Evolutionary conservation across 2,888 invertebrate genomes (phyloP).

Genomic region (Lepidocyrtinus sp.): DNA sequence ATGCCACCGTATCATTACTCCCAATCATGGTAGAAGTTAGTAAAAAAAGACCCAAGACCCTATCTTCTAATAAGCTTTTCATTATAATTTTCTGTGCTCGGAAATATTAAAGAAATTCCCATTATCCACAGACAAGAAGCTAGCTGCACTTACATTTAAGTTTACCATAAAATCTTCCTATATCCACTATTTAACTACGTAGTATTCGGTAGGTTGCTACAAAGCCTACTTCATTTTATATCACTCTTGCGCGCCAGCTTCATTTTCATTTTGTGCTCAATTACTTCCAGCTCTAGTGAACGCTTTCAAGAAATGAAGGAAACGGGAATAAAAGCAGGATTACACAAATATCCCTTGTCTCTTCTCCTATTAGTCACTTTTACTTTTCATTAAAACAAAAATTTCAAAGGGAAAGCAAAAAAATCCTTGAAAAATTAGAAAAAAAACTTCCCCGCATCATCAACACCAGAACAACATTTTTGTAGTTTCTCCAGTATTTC

Average conservation of each 20-base stretch:
- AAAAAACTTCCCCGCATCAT: no score
- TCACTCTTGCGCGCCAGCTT: slow-evolving; percentile 11
- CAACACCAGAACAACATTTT: no score
- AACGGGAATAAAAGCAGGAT: slow-evolving; percentile 1
- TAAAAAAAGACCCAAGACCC: not conserved
- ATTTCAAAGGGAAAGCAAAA: slow-evolving; percentile 26
- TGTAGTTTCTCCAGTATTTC: no score
- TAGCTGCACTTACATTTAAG: not conserved
- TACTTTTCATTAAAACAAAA: slow-evolving; percentile 32
- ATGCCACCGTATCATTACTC: slow-evolving; percentile 14
- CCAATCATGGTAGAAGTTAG: not conserved
- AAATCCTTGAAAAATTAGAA: not conserved
- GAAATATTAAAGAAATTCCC: slow-evolving; percentile 16
- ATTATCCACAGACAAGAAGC: slow-evolving; percentile 9
- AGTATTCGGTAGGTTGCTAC: slow-evolving; percentile 21
- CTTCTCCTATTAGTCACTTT: slow-evolving; percentile 40
- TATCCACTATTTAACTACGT: slow-evolving; percentile 27
- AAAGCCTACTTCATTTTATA: slow-evolving; percentile 19
- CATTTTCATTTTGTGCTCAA: slow-evolving; percentile 20
- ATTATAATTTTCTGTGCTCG: slow-evolving; percentile 8
- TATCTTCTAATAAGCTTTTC: slow-evolving; percentile 4
- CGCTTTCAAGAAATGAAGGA: not conserved
- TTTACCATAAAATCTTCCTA: not conserved
- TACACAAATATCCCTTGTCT: not conserved
- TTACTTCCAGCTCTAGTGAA: not conserved